A percentile compares a stretch with the other conserved stretches of the same genome.
These are phyloP conservation scores for Anoncus sp. DNA, from an alignment of 2,888 invertebrate genomes.

Conservation along the genomic window DNA sequence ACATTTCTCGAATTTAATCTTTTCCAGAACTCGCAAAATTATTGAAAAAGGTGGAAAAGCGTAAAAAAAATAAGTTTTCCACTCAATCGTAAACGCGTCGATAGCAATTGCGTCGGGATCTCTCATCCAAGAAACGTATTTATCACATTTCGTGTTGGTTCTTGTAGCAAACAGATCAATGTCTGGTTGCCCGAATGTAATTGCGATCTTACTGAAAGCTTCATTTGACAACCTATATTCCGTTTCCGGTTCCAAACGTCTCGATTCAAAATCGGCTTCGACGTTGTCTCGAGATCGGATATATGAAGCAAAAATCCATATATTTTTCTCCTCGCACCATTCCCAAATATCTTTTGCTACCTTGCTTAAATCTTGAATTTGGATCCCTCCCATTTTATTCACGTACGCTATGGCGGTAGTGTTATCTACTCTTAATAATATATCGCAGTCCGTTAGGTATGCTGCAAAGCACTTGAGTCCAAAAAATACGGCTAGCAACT, in stretches of 20 bases:
- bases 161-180: constrained; percentile 9
- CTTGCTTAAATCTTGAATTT: background rate
- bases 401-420: constrained; percentile 18
- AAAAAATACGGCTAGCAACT: constrained; percentile 7
- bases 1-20: constrained; percentile 1
- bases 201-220: background rate
- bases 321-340: constrained; percentile 14
- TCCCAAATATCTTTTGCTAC: constrained; percentile 14
- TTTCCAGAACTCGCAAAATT: background rate
- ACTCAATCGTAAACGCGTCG: background rate
- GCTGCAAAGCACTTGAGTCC: constrained; percentile 12
- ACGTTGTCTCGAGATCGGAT: too few relatives aligned
- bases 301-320: constrained; percentile 13
- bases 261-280: background rate
- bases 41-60: constrained; percentile 10
- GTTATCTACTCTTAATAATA: constrained; percentile 14
- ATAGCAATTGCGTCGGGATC: background rate
- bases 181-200: background rate
- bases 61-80: constrained; percentile 8
- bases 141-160: constrained; percentile 1
- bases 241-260: constrained; percentile 10
- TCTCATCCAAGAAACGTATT: background rate
- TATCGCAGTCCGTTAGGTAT: too few relatives aligned
- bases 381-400: background rate
- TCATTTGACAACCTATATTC: constrained; percentile 2